Evolutionary conservation across 2,797 vertebrate species (phyloP).

Genomic region (Oreonectes daqikongensis): DNA sequence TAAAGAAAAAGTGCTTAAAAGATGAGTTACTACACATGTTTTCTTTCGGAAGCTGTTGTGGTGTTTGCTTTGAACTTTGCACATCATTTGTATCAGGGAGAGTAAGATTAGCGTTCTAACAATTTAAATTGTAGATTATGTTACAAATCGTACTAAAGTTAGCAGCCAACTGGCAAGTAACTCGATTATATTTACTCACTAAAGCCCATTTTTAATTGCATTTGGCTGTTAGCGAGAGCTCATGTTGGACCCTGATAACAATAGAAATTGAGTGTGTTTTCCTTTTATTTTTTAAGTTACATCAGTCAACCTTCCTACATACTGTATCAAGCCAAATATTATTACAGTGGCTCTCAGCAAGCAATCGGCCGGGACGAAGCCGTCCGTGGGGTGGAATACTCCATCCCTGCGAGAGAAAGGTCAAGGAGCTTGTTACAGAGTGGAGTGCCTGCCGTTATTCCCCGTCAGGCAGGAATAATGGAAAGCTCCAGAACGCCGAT

Average conservation of each 20-base stretch:
- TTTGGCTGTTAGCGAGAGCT: slow-evolving; percentile 26
- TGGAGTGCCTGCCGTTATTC: slow-evolving; percentile 44
- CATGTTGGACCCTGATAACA: slow-evolving; percentile 43
- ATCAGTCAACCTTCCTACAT: slow-evolving; percentile 32
- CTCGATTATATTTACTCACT: background rate
- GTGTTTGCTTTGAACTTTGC: background rate
- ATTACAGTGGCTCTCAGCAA: slow-evolving; percentile 25
- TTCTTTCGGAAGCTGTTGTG: background rate
- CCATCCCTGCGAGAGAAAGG: slow-evolving; percentile 46
- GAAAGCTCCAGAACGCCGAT: slow-evolving; percentile 42
- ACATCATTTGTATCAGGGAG: too few species aligned
- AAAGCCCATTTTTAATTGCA: slow-evolving; percentile 6
- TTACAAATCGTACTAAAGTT: slow-evolving; percentile 5
- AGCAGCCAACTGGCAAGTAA: background rate
- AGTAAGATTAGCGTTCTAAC: background rate
- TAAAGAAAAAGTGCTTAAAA: background rate
- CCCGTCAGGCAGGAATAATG: slow-evolving; percentile 47
- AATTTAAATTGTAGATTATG: background rate
- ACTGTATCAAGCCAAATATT: slow-evolving; percentile 48
- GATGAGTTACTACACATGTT: background rate
- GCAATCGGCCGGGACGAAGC: slow-evolving; percentile 18
- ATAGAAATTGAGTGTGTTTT: background rate
- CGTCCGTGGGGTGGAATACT: slow-evolving; percentile 21
- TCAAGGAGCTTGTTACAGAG: slow-evolving; percentile 51
- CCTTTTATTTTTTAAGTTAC: background rate